phyloP scores from a whole-genome alignment of 2,113 vertebrate species.

The Bubo scandiacus region DNA sequence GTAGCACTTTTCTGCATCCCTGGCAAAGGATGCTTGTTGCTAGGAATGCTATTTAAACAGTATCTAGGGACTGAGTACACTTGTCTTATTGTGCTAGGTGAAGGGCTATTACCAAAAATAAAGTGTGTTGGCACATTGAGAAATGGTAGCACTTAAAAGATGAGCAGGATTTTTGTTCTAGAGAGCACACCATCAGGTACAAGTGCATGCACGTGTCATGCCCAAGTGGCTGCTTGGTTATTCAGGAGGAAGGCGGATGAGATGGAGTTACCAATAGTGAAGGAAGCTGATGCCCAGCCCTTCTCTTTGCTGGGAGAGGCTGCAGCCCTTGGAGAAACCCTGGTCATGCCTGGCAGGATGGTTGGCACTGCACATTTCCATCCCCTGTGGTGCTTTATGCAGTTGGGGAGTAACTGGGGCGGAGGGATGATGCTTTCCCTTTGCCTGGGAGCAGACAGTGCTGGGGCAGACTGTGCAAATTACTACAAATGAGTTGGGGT shows the following conservation, averaged over 20 bases:
- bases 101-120: slow-evolving; percentile 36
- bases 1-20: neutral
- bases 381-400: neutral
- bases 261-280: accelerated
- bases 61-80: neutral
- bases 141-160: slow-evolving; percentile 1
- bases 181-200: neutral
- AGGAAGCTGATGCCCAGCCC: neutral
- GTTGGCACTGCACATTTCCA: neutral
- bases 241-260: neutral
- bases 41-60: neutral
- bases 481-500: neutral
- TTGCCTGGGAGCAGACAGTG: neutral
- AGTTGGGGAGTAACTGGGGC: accelerated
- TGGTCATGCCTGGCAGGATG: neutral
- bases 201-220: neutral
- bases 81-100: slow-evolving; percentile 4
- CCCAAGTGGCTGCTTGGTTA: neutral
- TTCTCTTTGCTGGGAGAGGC: neutral
- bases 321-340: neutral
- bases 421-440: neutral
- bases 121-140: neutral
- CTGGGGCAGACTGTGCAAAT: accelerated
- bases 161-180: slow-evolving; percentile 6
- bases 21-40: neutral